Base-by-base conservation (phyloP, 2,113 vertebrate genomes). In the Corythaixoides concolor region DNA sequence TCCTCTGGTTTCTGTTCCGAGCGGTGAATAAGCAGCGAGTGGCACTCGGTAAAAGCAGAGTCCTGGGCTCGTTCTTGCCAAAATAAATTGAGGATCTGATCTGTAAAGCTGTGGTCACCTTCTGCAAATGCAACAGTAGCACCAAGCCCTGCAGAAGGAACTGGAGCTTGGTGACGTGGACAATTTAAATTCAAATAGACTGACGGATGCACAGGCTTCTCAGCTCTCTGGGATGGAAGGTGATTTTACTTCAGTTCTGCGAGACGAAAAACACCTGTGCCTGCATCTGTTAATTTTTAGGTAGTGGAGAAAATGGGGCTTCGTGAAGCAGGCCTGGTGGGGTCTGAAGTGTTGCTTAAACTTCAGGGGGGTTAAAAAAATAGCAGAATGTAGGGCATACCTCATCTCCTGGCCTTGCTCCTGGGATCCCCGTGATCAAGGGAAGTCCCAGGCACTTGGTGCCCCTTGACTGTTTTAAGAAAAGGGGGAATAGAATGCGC, bases 171-270 rank as follows among this genome's bases (percentile, higher is more conserved):
- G 63, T 83, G 66, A 52, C 26, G 13, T 0, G 47, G 45, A 30
- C 78, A 30, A 30, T 21, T 82, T 43, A 26, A 75, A 60, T 62
- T 37, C 11, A 49, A 37, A 37, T 1, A 1, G n/a, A 8, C 53
- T 37, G 49, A 27, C 0, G 0, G 49, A 47, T n/a, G 47, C 17
- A 1, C 28, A 33, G 35, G 35, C n/a, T 39, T 60, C n/a, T 26
- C 58, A 43, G 43, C 43, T 60, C 39, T 37, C 0, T 12, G 39
- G 67, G 50, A 63, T 47, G 14, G 2, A 63, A 66, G 35, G 63
- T 23, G 55, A 43, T 8, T 50, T 81, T 22, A 6, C 27, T 32
- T 89, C 39, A 35, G 9, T 26, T 9, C 63, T 16, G 10, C 6
- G 6, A 52, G 55, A 9, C 56, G 30, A 72, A 72, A 53, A 87